phyloP scores from a whole-genome alignment of 92 coral and sea anemone genomes.

The Parazoanthus darwini region DNA sequence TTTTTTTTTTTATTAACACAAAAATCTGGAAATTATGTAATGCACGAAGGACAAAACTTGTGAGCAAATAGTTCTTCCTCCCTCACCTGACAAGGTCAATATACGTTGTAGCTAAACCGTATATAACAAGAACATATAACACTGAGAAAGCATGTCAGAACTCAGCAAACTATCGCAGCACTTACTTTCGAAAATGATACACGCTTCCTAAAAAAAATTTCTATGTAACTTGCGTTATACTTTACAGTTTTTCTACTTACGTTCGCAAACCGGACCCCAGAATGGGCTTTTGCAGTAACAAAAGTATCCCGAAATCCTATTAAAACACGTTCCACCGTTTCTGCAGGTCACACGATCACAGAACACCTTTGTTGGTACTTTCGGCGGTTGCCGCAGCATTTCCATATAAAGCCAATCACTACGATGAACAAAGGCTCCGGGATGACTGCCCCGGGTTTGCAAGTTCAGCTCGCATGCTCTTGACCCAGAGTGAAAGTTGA shows the following conservation, averaged over 20 bases:
- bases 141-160: no score
- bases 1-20: no score
- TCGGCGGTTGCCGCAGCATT: not conserved
- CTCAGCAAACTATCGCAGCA: no score
- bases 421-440: slow-evolving; percentile 13
- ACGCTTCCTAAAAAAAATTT: no score
- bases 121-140: no score
- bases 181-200: no score
- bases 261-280: not conserved
- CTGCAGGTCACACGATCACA: slow-evolving; percentile 5
- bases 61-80: no score
- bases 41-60: no score
- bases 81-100: no score
- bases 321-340: slow-evolving; percentile 18
- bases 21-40: no score
- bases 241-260: not conserved
- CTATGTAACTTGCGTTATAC: no score
- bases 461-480: slow-evolving; percentile 38
- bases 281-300: slow-evolving; percentile 14
- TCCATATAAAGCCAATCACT: slow-evolving; percentile 40
- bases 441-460: slow-evolving; percentile 23
- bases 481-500: slow-evolving; percentile 28
- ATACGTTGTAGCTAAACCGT: no score
- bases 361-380: not conserved
- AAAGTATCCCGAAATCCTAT: not conserved